Percentiles rank a stretch among this genome's conserved stretches.
Conservation (phyloP, 2,888 invertebrate species). For the Leptogaster cylindrica region DNA sequence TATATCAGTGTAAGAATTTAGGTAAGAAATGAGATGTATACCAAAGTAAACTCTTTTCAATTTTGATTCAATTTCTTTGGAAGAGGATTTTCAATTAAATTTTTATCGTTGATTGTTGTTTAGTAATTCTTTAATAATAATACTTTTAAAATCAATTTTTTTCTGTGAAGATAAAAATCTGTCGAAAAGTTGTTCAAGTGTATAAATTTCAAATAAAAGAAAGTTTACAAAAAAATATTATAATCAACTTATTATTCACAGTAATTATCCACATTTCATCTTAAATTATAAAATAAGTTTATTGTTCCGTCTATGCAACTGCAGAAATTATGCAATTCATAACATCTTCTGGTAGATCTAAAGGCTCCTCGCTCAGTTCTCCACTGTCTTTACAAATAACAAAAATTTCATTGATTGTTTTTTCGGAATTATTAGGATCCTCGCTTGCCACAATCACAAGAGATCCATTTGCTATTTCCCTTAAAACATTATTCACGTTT, state of each 20-base stretch:
- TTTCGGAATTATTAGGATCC: conserved; percentile 53
- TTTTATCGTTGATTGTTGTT: too few species aligned
- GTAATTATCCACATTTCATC: too few species aligned
- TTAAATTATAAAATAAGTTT: too few species aligned
- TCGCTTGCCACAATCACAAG: conserved; percentile 58
- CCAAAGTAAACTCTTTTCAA: background rate
- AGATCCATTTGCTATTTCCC: conserved; percentile 56
- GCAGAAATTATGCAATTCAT: conserved; percentile 57
- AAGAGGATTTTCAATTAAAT: too few species aligned
- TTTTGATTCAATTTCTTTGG: too few species aligned
- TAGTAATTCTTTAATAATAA: too few species aligned
- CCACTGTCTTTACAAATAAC: conserved; percentile 57
- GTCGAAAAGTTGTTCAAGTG: too few species aligned
- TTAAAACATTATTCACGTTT: conserved; percentile 56
- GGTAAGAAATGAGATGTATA: background rate
- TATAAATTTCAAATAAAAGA: background rate
- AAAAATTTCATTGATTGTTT: conserved; percentile 58
- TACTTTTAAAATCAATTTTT: too few species aligned
- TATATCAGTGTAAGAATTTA: background rate
- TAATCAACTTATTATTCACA: too few species aligned
- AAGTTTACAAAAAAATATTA: background rate
- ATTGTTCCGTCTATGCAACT: too few species aligned
- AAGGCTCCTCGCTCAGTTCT: conserved; percentile 57
- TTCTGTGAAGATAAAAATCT: too few species aligned
- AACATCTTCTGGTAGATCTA: conserved; percentile 59